Base-by-base conservation (phyloP, 2,888 invertebrate species). In the Coelopa pilipes region DNA sequence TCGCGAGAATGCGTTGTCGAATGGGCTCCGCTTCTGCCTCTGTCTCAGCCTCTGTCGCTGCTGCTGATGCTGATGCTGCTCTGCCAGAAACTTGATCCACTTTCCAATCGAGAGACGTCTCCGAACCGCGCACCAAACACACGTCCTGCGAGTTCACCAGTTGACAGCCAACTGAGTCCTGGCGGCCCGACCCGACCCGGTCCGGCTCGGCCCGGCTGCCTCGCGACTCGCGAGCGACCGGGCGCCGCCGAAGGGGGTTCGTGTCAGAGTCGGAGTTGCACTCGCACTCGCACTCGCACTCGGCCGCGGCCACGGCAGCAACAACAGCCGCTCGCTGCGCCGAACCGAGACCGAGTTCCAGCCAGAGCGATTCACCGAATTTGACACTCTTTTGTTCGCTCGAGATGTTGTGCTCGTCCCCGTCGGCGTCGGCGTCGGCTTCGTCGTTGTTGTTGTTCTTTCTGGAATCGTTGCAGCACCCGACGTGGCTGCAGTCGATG, bases 81-180 rank as follows among this genome's bases (percentile, higher is more conserved):
- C 46, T 45, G n/a, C 47, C 47, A 49, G 34, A 13, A 45, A 59
- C 45, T 69, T 69, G 69, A 69, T 69, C 57, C 69, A 57, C 19
- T 69, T 57, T 69, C 34, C 57, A 59, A 21, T 13, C 57, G 34
- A 53, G n/a, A 19, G 15, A 24, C 50, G 49, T 50, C 13, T 13
- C 49, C 21, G 19, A 34, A 66, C 49, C 21, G 47, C 21, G 62
- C 62, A 2, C 19, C 34, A 53, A 34, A 45, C 19, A 50, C 50
- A 55, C 71, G 63, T 55, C 71, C 46, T 19, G 7, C 65, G 53
- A 65, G 65, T 71, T 71, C 55, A 71, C 71, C 65, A 34, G 71
- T 46, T 55, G 46, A 71, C 71, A 47, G 65, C 45, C 50, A 63
- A 71, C 71, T 71, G 71, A 71, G 45, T 63, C 46, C 71, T 71